Evolutionary conservation across 2,888 invertebrate species (phyloP).

Genomic region (Agonopterix heracliana): DNA sequence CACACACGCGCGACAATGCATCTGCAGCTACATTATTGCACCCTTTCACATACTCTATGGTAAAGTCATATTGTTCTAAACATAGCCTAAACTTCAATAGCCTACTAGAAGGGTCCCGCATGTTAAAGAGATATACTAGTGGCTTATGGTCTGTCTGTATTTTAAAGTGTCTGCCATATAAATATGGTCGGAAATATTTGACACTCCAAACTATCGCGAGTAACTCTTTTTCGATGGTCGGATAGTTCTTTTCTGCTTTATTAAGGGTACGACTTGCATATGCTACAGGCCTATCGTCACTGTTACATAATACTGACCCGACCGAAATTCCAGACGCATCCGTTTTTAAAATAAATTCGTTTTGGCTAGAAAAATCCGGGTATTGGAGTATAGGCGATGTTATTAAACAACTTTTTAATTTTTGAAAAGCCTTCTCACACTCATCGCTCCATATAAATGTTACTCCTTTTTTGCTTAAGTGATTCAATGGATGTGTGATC

Average conservation of each 20-base stretch:
- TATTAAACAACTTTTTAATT: slow-evolving; percentile 9
- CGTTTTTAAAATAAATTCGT: slow-evolving; percentile 1
- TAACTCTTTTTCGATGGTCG: slow-evolving; percentile 12
- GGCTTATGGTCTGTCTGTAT: neutral
- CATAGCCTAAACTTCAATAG: neutral
- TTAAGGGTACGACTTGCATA: slow-evolving; percentile 3
- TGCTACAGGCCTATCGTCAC: slow-evolving; percentile 1
- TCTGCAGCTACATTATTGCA: slow-evolving; percentile 16
- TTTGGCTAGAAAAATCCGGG: slow-evolving; percentile 3
- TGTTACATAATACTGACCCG: slow-evolving; percentile 2
- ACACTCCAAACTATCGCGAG: slow-evolving; percentile 11
- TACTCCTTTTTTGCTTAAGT: neutral
- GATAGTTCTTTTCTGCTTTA: slow-evolving; percentile 15
- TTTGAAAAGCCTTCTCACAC: too few species aligned
- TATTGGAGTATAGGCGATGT: slow-evolving; percentile 6
- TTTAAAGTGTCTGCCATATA: neutral
- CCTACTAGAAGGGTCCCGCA: neutral
- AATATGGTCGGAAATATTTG: slow-evolving; percentile 10
- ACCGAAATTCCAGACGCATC: slow-evolving; percentile 1
- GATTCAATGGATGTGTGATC: slow-evolving; percentile 1
- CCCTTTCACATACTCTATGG: too few species aligned
- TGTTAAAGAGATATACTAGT: neutral
- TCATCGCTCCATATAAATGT: neutral
- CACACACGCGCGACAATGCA: slow-evolving; percentile 13
- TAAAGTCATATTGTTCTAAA: slow-evolving; percentile 6